Conservation (phyloP, 2,888 invertebrate genomes). For the Anthrax anthrax region DNA sequence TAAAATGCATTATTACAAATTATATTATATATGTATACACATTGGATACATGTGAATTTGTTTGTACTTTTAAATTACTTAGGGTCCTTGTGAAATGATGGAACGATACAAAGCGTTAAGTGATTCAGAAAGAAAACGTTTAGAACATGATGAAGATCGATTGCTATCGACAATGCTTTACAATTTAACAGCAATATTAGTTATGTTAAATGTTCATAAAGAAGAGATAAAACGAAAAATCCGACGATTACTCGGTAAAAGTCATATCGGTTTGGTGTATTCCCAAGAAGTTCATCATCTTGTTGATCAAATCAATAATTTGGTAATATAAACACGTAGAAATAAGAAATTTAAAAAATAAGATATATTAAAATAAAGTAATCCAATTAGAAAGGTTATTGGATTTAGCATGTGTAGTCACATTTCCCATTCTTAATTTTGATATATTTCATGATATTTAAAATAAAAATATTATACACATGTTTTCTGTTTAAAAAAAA, state of each 20-base stretch:
- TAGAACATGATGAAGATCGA: slow-evolving; percentile 97
- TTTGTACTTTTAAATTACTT: background rate
- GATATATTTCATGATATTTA: too few species aligned
- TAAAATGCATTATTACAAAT: too few species aligned
- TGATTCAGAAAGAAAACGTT: slow-evolving; percentile 80
- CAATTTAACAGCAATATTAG: slow-evolving; percentile 90
- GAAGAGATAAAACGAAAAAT: slow-evolving; percentile 73
- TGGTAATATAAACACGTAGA: slow-evolving; percentile 41
- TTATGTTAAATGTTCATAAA: slow-evolving; percentile 79
- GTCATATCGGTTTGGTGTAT: slow-evolving; percentile 94
- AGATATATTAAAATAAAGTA: too few species aligned
- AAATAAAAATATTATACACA: too few species aligned
- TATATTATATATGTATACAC: too few species aligned
- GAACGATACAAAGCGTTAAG: slow-evolving; percentile 88
- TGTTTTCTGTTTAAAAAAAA: too few species aligned
- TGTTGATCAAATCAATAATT: slow-evolving; percentile 82
- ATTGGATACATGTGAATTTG: background rate
- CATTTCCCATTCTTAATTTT: too few species aligned
- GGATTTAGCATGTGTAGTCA: too few species aligned
- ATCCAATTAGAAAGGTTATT: too few species aligned
- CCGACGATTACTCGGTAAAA: slow-evolving; percentile 87
- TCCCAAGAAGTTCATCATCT: slow-evolving; percentile 96
- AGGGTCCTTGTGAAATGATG: slow-evolving; percentile 97
- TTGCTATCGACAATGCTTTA: slow-evolving; percentile 89
- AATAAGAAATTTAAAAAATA: background rate